Conservation (phyloP, 2,888 invertebrate species). For the Epistrophe eligans region DNA sequence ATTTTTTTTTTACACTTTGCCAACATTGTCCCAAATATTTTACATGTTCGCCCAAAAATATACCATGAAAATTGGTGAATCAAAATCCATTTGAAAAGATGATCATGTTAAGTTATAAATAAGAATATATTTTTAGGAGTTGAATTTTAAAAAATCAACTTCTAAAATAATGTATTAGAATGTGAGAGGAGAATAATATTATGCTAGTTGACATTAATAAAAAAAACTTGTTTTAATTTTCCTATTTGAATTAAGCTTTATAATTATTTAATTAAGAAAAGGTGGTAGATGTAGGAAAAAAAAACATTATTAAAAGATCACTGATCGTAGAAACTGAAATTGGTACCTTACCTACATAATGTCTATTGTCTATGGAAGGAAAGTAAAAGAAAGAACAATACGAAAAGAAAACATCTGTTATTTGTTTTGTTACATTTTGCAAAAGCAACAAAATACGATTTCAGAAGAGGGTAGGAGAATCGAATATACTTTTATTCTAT, state of each 20-base stretch:
- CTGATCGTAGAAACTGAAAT: neutral
- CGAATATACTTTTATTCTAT: neutral
- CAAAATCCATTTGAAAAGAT: too few species aligned
- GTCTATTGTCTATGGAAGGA: neutral
- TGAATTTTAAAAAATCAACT: neutral
- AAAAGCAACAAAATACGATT: neutral
- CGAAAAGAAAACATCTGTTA: slow-evolving; percentile 50
- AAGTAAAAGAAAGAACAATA: neutral
- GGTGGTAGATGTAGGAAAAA: too few species aligned
- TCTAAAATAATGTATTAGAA: too few species aligned
- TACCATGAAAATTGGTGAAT: neutral
- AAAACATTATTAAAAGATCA: too few species aligned
- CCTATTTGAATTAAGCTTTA: too few species aligned
- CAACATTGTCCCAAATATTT: too few species aligned
- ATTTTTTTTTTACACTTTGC: neutral
- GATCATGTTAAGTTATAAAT: neutral
- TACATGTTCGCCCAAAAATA: neutral
- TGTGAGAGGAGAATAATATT: too few species aligned
- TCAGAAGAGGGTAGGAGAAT: slow-evolving; percentile 18
- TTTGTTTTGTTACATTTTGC: slow-evolving; percentile 28
- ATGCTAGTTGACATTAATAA: too few species aligned
- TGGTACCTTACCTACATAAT: too few species aligned
- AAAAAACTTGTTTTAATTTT: too few species aligned
- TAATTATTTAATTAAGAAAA: too few species aligned
- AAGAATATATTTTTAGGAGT: neutral